These are phyloP conservation scores for Aradophagus sp. DNA, from an alignment of 1,140 invertebrate genomes.

Conservation along the genomic window DNA sequence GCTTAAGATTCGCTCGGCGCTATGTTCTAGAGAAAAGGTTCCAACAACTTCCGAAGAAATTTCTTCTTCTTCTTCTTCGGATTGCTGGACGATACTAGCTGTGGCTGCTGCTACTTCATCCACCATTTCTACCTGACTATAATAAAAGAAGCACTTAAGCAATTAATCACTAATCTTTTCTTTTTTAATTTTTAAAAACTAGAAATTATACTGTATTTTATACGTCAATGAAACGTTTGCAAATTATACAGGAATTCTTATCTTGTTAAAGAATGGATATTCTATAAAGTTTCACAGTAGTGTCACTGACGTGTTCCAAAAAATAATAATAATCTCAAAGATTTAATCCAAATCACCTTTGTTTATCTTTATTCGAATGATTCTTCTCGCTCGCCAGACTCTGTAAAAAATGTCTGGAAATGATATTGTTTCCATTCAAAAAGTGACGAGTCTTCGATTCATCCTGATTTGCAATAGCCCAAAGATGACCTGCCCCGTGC, in stretches of 20 bases:
- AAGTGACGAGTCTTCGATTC: conserved; percentile 70
- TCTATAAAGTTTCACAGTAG: too few species aligned
- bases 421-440: conserved; percentile 45
- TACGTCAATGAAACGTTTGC: too few species aligned
- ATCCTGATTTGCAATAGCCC: conserved; percentile 84
- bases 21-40: conserved; percentile 71
- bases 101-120: conserved; percentile 72
- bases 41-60: conserved; percentile 47
- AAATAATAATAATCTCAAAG: too few species aligned
- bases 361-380: background rate
- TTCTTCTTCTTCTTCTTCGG: conserved; percentile 62
- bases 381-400: conserved; percentile 33
- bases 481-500: conserved; percentile 89
- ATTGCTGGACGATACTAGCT: conserved; percentile 66
- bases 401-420: conserved; percentile 56
- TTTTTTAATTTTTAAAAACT: too few species aligned
- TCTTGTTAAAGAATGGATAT: too few species aligned
- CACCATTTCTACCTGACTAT: conserved; percentile 60
- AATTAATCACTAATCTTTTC: too few species aligned
- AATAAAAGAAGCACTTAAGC: too few species aligned
- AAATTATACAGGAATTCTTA: too few species aligned
- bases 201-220: too few species aligned
- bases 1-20: conserved; percentile 75
- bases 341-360: too few species aligned
- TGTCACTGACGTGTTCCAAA: too few species aligned